Conservation (phyloP, 1,140 invertebrate species). For the Lepidurus packardi region DNA sequence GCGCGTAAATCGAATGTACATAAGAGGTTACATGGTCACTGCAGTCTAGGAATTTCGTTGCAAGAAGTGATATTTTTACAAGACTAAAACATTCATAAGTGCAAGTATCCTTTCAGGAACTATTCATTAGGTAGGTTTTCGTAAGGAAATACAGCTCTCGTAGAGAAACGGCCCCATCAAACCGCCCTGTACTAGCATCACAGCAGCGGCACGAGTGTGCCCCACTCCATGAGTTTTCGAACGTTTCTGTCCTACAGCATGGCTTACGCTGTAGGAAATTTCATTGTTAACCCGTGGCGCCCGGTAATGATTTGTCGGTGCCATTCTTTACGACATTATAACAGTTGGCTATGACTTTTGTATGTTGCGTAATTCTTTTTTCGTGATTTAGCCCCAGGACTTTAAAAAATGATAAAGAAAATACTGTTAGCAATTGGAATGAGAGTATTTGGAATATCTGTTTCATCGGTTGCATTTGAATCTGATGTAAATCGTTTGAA, state of each 20-base stretch:
- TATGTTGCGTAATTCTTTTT: too few species aligned
- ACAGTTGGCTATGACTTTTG: too few species aligned
- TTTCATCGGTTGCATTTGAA: neutral
- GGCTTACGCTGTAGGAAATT: too few species aligned
- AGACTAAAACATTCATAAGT: too few species aligned
- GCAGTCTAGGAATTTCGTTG: too few species aligned
- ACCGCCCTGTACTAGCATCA: neutral
- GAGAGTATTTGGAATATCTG: neutral
- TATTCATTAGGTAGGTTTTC: neutral
- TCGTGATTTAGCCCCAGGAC: neutral
- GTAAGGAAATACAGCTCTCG: neutral
- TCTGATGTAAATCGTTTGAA: neutral
- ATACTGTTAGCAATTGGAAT: neutral
- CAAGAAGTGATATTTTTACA: too few species aligned
- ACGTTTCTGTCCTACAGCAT: neutral
- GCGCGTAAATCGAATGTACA: too few species aligned
- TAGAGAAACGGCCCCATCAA: neutral
- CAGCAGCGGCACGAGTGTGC: neutral
- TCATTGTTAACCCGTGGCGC: neutral
- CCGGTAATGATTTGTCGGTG: too few species aligned
- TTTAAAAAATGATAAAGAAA: neutral
- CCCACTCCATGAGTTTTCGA: neutral
- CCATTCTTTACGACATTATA: too few species aligned
- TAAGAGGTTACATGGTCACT: too few species aligned
- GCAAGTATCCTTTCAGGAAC: too few species aligned